These are phyloP conservation scores for Saturnia japonica DNA, from an alignment of 2,888 invertebrate species.

Conservation along the genomic window DNA sequence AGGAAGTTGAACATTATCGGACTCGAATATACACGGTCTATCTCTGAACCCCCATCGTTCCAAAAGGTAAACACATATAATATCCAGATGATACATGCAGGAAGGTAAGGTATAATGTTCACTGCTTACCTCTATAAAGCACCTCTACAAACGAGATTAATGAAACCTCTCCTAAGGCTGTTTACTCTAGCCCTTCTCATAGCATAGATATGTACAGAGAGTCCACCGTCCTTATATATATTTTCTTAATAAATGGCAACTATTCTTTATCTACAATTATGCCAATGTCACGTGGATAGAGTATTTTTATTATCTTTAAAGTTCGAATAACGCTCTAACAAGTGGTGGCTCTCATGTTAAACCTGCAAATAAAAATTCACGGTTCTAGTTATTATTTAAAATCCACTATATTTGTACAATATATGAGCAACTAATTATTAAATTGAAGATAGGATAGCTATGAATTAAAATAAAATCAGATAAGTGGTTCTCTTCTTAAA, in stretches of 20 bases:
- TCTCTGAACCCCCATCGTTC: neutral
- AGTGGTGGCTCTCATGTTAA: too few relatives aligned
- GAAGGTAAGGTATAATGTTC: neutral
- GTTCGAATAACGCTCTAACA: too few relatives aligned
- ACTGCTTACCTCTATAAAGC: constrained; percentile 1
- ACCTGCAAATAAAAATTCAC: too few relatives aligned
- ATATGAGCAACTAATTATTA: too few relatives aligned
- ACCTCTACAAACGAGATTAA: constrained; percentile 9
- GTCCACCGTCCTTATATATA: neutral
- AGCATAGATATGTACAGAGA: neutral
- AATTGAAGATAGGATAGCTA: too few relatives aligned
- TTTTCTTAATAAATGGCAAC: too few relatives aligned
- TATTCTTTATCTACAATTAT: too few relatives aligned
- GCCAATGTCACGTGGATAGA: too few relatives aligned
- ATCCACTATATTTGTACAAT: too few relatives aligned
- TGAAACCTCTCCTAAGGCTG: neutral
- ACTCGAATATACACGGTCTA: neutral
- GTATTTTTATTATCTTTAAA: too few relatives aligned
- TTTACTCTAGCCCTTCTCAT: constrained; percentile 4
- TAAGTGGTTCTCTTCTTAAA: neutral
- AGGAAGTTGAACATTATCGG: too few relatives aligned
- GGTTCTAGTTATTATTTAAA: too few relatives aligned
- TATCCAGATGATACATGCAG: neutral
- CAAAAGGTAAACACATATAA: neutral
- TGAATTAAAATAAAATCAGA: neutral